Evolutionary conservation across 2,888 invertebrate species (phyloP).

Genomic region (Nomada ruficornis): DNA sequence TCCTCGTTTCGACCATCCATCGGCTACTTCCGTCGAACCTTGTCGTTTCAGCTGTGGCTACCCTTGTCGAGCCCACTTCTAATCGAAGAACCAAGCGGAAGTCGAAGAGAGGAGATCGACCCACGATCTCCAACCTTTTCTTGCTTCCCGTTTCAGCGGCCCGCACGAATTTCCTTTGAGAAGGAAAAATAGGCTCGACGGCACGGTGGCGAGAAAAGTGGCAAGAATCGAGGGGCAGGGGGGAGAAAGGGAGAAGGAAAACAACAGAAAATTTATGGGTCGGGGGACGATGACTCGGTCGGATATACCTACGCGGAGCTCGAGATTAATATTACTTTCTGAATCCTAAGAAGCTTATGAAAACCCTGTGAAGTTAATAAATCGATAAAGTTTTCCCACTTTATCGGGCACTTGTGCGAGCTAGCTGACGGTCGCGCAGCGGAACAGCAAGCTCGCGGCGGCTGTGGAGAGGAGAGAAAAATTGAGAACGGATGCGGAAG

Average conservation of each 20-base stretch:
- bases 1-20: not conserved
- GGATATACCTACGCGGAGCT: conserved; percentile 66
- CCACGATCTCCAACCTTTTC: not conserved
- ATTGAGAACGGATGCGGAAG: not conserved
- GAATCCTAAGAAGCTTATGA: conserved; percentile 76
- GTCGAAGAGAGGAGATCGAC: not conserved
- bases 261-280: conserved; percentile 67
- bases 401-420: conserved; percentile 62
- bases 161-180: not conserved
- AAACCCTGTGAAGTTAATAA: conserved; percentile 75
- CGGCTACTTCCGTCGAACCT: not conserved
- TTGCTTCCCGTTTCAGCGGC: not conserved
- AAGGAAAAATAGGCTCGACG: too few species aligned
- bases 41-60: too few species aligned
- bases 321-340: conserved; percentile 76
- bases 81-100: conserved; percentile 2
- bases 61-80: not conserved
- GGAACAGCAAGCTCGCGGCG: not conserved
- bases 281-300: conserved; percentile 56
- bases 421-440: conserved; percentile 1
- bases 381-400: conserved; percentile 77
- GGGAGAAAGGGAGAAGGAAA: conserved; percentile 23
- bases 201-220: too few species aligned
- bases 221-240: not conserved
- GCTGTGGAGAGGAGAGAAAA: not conserved